Conservation (phyloP, 2,888 invertebrate genomes). For the Sinodicranocentrus sp. region DNA sequence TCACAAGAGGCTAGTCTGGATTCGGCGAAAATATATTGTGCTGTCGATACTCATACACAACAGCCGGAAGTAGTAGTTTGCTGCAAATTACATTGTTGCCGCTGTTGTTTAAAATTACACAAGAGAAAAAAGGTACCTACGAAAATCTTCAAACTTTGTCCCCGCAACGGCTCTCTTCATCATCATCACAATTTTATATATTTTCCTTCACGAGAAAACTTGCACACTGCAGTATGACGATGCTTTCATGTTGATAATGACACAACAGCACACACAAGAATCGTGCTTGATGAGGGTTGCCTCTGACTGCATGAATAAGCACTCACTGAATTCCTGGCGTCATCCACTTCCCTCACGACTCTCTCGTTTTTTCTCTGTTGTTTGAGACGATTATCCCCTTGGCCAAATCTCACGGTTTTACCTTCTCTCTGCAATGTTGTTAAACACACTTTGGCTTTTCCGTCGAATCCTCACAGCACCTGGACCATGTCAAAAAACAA, state of each 20-base stretch:
- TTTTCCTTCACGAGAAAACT: no score
- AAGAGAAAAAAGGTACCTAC: no score
- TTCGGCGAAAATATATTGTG: no score
- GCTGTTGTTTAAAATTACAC: no score
- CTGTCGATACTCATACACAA: no score
- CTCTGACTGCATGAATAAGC: constrained; percentile 41
- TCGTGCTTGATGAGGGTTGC: constrained; percentile 39
- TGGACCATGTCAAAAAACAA: constrained; percentile 36
- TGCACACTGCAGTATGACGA: no score
- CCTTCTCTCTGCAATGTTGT: neutral
- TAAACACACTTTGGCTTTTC: no score
- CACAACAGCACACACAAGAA: neutral
- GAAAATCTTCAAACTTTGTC: no score
- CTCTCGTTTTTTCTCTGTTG: no score
- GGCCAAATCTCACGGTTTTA: constrained; percentile 46
- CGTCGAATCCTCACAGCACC: neutral
- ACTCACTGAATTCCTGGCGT: constrained; percentile 39
- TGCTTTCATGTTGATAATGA: constrained; percentile 33
- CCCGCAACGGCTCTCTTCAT: no score
- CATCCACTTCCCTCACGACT: constrained; percentile 53
- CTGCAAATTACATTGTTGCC: constrained; percentile 24
- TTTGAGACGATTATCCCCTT: constrained; percentile 18
- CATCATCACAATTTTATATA: no score
- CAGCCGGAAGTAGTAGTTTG: constrained; percentile 31
- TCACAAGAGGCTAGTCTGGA: no score